A percentile compares a stretch with the other conserved stretches of the same genome.
Evolutionary conservation across 2,888 invertebrate genomes (phyloP).

Genomic region (Lycia hirtaria): DNA sequence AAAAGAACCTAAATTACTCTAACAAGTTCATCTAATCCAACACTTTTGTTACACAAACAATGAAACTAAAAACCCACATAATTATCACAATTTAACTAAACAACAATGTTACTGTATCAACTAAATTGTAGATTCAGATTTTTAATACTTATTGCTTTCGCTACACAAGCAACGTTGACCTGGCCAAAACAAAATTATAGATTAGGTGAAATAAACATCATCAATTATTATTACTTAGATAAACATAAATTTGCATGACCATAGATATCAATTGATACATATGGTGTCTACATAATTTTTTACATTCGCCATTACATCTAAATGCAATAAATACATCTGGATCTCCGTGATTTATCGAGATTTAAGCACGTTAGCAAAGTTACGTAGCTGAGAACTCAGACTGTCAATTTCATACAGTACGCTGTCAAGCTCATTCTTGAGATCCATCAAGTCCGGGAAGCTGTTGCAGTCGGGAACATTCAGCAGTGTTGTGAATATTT

Average conservation of each 20-base stretch:
- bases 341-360: conserved; percentile 74
- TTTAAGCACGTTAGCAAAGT: conserved; percentile 83
- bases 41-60: conserved; percentile 66
- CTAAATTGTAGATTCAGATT: conserved; percentile 65
- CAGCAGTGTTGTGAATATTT: conserved; percentile 91
- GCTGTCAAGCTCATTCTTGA: conserved; percentile 79
- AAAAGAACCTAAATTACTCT: conserved; percentile 72
- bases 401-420: conserved; percentile 69
- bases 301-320: conserved; percentile 78
- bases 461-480: conserved; percentile 92
- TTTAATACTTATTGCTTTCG: conserved; percentile 73
- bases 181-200: conserved; percentile 48
- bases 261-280: conserved; percentile 61
- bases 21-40: conserved; percentile 43
- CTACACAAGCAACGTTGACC: conserved; percentile 57
- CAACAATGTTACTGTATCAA: conserved; percentile 63
- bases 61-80: conserved; percentile 68
- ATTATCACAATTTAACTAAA: conserved; percentile 83
- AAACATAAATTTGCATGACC: conserved; percentile 63
- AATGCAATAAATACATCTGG: conserved; percentile 82
- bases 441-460: conserved; percentile 89
- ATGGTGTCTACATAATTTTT: conserved; percentile 59
- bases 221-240: conserved; percentile 58
- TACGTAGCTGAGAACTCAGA: conserved; percentile 73
- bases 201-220: conserved; percentile 44